Evolutionary conservation across 2,113 vertebrate species (phyloP).

Genomic region (Prinia subflava): DNA sequence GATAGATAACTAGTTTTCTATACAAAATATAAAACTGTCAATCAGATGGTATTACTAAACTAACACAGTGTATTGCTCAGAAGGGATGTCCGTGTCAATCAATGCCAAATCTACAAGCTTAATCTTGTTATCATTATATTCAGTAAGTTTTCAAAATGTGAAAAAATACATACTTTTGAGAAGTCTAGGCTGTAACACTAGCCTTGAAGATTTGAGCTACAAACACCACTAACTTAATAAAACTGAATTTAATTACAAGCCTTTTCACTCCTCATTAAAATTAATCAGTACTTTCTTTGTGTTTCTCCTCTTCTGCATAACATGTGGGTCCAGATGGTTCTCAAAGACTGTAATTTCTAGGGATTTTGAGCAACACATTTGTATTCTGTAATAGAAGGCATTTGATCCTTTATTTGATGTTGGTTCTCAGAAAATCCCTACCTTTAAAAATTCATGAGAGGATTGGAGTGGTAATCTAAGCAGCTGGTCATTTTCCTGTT

Average conservation of each 20-base stretch:
- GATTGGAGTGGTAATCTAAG: conserved; percentile 63
- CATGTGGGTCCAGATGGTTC: conserved; percentile 54
- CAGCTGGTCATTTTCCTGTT: conserved; percentile 63
- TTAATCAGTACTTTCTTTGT: conserved; percentile 53
- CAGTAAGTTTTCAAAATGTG: background rate
- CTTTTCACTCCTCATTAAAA: conserved; percentile 61
- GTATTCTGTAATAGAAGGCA: conserved; percentile 57
- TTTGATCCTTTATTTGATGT: conserved; percentile 67
- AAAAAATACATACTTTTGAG: background rate
- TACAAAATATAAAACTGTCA: background rate
- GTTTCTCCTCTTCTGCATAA: conserved; percentile 46
- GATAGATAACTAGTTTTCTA: too few relatives aligned
- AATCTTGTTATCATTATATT: background rate
- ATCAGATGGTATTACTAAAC: background rate
- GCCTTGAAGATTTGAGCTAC: background rate
- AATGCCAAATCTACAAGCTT: background rate
- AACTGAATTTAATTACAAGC: conserved; percentile 43
- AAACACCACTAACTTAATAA: conserved; percentile 31
- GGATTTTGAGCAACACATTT: conserved; percentile 59
- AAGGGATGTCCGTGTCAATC: background rate
- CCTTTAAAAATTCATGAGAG: conserved; percentile 67
- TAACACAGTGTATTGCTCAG: background rate
- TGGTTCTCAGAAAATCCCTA: conserved; percentile 54
- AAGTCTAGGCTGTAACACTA: background rate
- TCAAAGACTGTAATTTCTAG: conserved; percentile 57